Percentiles rank a stretch among this genome's conserved stretches.
Evolutionary conservation across 2,113 vertebrate genomes (phyloP).

Genomic region (Gorsachius goisagi): DNA sequence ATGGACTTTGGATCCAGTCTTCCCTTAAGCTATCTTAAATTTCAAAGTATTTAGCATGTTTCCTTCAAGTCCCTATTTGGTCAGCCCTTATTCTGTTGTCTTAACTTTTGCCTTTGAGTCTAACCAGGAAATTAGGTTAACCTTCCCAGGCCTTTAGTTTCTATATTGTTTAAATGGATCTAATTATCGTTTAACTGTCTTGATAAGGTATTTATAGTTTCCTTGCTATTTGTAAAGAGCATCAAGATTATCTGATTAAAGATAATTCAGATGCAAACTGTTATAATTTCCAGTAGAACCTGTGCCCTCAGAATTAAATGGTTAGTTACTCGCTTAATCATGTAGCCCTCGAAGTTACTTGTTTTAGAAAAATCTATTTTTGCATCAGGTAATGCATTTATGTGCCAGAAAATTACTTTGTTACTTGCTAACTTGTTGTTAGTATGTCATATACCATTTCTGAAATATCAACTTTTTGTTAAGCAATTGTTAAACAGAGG

Average conservation of each 20-base stretch:
- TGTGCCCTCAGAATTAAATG: background rate
- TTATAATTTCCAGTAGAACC: background rate
- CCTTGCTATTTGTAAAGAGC: background rate
- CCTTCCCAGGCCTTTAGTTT: background rate
- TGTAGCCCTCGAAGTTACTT: background rate
- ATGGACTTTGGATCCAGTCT: background rate
- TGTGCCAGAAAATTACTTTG: background rate
- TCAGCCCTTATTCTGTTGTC: background rate
- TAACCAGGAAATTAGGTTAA: background rate
- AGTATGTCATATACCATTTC: background rate
- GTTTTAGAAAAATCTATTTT: background rate
- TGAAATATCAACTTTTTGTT: background rate
- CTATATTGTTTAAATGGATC: background rate
- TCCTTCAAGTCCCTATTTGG: background rate
- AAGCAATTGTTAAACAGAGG: background rate
- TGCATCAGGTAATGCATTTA: background rate
- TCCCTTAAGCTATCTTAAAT: background rate
- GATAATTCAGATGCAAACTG: background rate
- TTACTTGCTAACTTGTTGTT: background rate
- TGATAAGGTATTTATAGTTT: background rate
- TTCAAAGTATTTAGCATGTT: background rate
- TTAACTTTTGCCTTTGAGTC: background rate
- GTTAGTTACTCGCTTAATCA: background rate
- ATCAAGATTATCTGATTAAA: background rate
- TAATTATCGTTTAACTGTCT: background rate